Conservation (phyloP, 2,113 vertebrate species). For the Naja naja region DNA sequence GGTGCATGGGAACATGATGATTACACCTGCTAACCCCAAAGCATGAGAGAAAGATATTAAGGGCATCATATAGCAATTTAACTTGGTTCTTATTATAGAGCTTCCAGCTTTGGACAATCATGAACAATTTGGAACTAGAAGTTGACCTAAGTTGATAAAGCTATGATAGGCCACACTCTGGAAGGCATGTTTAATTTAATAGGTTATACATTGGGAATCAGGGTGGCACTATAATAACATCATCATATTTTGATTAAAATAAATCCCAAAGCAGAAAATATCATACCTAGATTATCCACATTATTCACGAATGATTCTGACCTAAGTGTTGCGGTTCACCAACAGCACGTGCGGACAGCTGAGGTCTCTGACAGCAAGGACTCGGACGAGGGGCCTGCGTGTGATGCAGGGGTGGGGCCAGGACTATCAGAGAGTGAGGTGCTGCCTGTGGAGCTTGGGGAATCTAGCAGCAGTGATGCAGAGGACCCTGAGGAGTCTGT, state of each 20-base stretch:
- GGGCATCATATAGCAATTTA: not conserved
- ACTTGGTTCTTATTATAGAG: not conserved
- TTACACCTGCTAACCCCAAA: not conserved
- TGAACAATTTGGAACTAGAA: not conserved
- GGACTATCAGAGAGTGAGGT: too few species aligned
- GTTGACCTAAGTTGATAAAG: not conserved
- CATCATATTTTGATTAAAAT: not conserved
- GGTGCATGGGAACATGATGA: not conserved
- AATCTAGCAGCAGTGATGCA: too few species aligned
- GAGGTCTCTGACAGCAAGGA: too few species aligned
- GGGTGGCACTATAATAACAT: too few species aligned
- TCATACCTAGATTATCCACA: not conserved
- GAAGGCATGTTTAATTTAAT: not conserved
- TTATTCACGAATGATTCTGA: not conserved
- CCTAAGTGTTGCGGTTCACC: not conserved
- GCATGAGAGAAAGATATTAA: not conserved
- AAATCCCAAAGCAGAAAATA: not conserved
- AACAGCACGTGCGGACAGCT: too few species aligned
- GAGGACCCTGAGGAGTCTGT: too few species aligned
- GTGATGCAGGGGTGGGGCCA: too few species aligned
- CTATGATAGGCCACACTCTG: not conserved
- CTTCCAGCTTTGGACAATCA: not conserved
- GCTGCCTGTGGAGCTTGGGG: too few species aligned
- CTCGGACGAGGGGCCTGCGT: too few species aligned
- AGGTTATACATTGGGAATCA: not conserved